These are phyloP conservation scores for Phasianus colchicus DNA, from an alignment of 2,113 vertebrate genomes.

Conservation along the genomic window DNA sequence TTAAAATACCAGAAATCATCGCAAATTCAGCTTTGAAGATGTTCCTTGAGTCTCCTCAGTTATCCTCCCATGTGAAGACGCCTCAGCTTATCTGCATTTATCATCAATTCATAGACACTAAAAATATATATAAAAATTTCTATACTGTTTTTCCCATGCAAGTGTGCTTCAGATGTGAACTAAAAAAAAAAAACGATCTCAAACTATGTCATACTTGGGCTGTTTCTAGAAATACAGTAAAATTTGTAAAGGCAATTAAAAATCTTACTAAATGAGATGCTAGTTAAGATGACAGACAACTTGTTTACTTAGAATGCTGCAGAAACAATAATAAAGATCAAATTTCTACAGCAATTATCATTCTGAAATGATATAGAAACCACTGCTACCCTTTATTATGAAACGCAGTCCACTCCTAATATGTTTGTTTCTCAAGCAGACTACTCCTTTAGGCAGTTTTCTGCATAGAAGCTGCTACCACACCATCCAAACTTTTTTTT, in stretches of 20 bases:
- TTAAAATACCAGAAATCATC: accelerated
- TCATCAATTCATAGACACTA: neutral
- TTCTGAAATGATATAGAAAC: neutral
- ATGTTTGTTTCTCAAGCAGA: neutral
- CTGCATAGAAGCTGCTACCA: neutral
- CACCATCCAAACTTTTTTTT: neutral
- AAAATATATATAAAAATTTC: neutral
- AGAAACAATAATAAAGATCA: neutral
- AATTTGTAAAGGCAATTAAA: neutral
- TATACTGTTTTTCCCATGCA: neutral
- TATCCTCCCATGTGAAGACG: neutral
- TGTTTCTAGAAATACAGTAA: neutral
- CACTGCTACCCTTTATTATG: neutral
- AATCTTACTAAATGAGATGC: neutral
- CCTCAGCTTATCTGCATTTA: neutral
- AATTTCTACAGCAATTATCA: neutral
- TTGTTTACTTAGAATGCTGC: neutral
- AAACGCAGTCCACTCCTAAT: neutral
- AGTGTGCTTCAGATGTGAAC: neutral
- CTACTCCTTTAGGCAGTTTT: neutral
- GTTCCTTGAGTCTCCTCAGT: neutral
- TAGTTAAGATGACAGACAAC: neutral
- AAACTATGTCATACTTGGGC: neutral
- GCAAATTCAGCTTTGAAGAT: neutral
- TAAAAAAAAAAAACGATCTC: neutral